Percentiles rank a stretch among this genome's conserved stretches.
phyloP scores from a whole-genome alignment of 2,888 invertebrate genomes.

The Ommatoiulus sabulosus region DNA sequence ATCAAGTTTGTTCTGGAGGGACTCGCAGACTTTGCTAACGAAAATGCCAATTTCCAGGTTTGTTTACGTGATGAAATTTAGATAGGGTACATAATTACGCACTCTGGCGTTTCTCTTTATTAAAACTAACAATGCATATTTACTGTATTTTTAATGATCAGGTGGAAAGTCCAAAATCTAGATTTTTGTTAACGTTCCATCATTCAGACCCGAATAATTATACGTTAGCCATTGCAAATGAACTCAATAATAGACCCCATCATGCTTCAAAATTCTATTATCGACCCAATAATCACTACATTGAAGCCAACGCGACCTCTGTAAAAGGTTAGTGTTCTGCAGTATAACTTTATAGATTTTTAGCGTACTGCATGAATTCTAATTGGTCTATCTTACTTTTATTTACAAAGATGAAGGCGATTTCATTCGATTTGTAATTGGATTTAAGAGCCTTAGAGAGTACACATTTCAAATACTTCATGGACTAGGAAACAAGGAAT shows the following conservation, averaged over 20 bases:
- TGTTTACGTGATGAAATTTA: background rate
- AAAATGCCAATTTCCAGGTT: conserved; percentile 31
- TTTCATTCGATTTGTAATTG: background rate
- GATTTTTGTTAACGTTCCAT: background rate
- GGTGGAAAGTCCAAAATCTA: background rate
- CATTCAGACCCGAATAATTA: conserved; percentile 50
- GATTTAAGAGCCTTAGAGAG: conserved; percentile 21
- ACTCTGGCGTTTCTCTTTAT: background rate
- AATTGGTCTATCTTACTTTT: background rate
- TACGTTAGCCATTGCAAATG: conserved; percentile 41
- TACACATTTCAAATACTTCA: conserved; percentile 34
- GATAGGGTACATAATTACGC: background rate
- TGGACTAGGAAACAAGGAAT: background rate
- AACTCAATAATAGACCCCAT: background rate
- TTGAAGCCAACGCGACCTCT: conserved; percentile 51
- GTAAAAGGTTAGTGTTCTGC: conserved; percentile 7
- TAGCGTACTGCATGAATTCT: background rate
- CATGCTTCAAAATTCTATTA: conserved; percentile 49
- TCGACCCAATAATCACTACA: conserved; percentile 49
- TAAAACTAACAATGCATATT: background rate
- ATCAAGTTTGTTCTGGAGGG: conserved; percentile 1
- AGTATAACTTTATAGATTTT: background rate
- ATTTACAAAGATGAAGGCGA: conserved; percentile 47
- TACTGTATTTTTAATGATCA: background rate
- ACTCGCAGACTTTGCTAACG: background rate